Evolutionary conservation across 2,888 invertebrate genomes (phyloP), one percentile per base, ranked within the genome.

Genomic region (Pristionchus entomophagus): DNA sequence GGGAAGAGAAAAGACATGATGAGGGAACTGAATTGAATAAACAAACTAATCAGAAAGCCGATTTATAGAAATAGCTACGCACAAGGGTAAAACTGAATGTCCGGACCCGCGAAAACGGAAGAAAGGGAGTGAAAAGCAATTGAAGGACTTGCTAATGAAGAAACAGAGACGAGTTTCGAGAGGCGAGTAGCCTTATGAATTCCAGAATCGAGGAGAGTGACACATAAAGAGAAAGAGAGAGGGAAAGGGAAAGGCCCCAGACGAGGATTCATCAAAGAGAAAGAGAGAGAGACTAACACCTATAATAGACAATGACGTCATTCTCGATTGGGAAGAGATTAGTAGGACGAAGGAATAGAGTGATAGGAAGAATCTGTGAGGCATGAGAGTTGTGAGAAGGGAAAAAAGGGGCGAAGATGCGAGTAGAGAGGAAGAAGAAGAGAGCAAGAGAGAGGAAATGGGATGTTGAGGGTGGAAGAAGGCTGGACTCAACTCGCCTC

Each of bases 1-100:
- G 78, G 78, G 10, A 41, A 26, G 77, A 80, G 78, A 32, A 51
- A 80, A 80, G 78, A 80, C 73, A 73, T 73, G n/a, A n/a, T n/a
- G 26, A n/a, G 73, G 45, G 19, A 17, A 45, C 73, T 73, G 73
- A 73, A 73, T n/a, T n/a, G 73, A n/a, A 73, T n/a, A 73, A 41
- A 41, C 41, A 41, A 19, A 73, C 22, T 38, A 45, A 73, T 73
- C 41, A 73, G 45, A 73, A 17, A 22, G 45, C 6, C 45, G 45
- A 45, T 6, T n/a, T 45, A 45, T 45, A n/a, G n/a, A n/a, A n/a
- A n/a, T n/a, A n/a, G n/a, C n/a, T n/a, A n/a, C n/a, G 45, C 45
- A n/a, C n/a, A 56, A 56, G 56, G 19, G 56, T 10, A 45, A 45
- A n/a, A n/a, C n/a, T n/a, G n/a, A n/a, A n/a, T n/a, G n/a, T n/a